Evolutionary conservation across 2,113 vertebrate species (phyloP).

Genomic region (Trematomus loennbergii): DNA sequence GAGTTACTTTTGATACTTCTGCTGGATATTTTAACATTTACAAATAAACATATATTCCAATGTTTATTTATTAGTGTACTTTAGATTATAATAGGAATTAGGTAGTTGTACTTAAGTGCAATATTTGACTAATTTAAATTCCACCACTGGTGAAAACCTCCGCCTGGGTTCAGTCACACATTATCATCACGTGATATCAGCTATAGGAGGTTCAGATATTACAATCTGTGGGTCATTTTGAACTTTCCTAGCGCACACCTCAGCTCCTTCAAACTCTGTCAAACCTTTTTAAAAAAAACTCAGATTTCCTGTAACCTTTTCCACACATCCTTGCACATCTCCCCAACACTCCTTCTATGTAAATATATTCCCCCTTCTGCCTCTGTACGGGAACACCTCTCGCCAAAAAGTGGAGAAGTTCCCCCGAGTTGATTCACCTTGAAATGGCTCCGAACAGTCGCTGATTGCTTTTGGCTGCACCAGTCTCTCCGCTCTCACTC

Average conservation of each 20-base stretch:
- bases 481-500: slow-evolving; percentile 59
- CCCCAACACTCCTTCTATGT: slow-evolving; percentile 25
- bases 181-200: not conserved
- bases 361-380: slow-evolving; percentile 33
- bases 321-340: slow-evolving; percentile 20
- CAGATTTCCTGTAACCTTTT: slow-evolving; percentile 23
- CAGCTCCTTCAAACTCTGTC: not conserved
- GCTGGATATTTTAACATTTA: no score
- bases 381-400: slow-evolving; percentile 46
- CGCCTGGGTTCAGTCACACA: not conserved
- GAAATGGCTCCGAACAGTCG: slow-evolving; percentile 58
- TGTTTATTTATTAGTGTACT: no score
- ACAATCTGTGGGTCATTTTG: not conserved
- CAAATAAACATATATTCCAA: no score
- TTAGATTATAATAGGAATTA: no score
- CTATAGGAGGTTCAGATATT: not conserved
- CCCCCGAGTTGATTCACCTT: slow-evolving; percentile 65
- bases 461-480: slow-evolving; percentile 75
- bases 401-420: slow-evolving; percentile 61
- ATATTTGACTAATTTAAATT: no score
- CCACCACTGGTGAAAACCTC: no score
- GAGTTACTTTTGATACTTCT: no score
- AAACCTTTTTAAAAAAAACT: not conserved
- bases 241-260: not conserved
- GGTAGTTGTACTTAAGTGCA: no score